Conservation (phyloP, 1,140 invertebrate genomes). For the Holotrichia oblita region DNA sequence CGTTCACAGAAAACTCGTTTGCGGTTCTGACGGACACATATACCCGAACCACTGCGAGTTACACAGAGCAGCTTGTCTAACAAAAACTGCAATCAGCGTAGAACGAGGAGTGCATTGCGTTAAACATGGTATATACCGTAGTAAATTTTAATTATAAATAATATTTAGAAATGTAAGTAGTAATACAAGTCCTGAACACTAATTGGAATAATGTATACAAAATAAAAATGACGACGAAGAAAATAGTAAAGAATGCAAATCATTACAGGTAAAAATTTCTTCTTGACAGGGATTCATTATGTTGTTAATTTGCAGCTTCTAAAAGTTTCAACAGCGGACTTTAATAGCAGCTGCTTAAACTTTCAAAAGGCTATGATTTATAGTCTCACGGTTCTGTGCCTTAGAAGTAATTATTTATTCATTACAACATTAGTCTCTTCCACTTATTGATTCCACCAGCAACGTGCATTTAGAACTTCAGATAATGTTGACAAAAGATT, state of each 20-base stretch:
- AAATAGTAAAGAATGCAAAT: too few species aligned
- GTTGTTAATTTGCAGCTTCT: too few species aligned
- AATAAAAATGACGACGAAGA: too few species aligned
- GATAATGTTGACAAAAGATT: too few species aligned
- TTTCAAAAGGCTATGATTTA: neutral
- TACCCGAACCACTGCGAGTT: slow-evolving; percentile 83
- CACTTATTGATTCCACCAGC: neutral
- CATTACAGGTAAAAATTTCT: too few species aligned
- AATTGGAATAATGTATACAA: neutral
- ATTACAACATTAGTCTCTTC: neutral
- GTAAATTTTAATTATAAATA: neutral
- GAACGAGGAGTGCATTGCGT: slow-evolving; percentile 65
- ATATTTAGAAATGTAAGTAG: neutral
- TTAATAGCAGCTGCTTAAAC: neutral
- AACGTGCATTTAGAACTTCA: too few species aligned
- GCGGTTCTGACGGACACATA: slow-evolving; percentile 77
- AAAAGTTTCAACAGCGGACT: neutral
- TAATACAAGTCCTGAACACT: too few species aligned
- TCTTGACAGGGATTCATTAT: neutral
- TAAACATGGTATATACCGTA: slow-evolving; percentile 58
- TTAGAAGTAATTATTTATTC: neutral
- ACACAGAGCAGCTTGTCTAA: slow-evolving; percentile 74
- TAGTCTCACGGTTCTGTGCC: neutral
- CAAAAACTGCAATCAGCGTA: slow-evolving; percentile 67
- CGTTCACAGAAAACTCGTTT: slow-evolving; percentile 71